These are phyloP conservation scores for Nomada lathburiana DNA, from an alignment of 2,888 invertebrate genomes.

Conservation along the genomic window DNA sequence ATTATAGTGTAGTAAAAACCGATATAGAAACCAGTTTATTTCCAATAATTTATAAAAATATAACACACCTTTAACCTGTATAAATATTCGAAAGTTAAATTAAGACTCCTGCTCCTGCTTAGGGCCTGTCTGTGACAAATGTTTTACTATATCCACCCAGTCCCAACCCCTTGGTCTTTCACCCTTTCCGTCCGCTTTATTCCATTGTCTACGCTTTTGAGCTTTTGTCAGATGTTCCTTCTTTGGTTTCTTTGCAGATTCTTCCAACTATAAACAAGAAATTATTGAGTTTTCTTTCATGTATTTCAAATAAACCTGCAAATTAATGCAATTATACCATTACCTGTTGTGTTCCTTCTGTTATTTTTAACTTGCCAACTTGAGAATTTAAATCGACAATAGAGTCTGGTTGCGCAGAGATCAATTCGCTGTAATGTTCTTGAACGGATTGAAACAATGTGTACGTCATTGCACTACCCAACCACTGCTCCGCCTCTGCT, in stretches of 20 bases:
- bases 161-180: constrained; percentile 96
- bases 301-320: not conserved
- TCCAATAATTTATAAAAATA: constrained; percentile 79
- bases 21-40: constrained; percentile 72
- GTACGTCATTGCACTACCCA: constrained; percentile 97
- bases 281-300: not conserved
- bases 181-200: constrained; percentile 92
- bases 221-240: constrained; percentile 95
- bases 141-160: constrained; percentile 98
- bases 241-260: constrained; percentile 87
- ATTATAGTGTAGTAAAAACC: constrained; percentile 52
- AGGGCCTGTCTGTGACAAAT: constrained; percentile 92
- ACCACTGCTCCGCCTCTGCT: constrained; percentile 91
- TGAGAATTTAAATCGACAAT: constrained; percentile 84
- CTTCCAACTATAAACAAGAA: constrained; percentile 73
- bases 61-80: constrained; percentile 74
- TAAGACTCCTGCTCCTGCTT: constrained; percentile 84
- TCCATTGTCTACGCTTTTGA: constrained; percentile 95
- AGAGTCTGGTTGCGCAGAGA: constrained; percentile 89
- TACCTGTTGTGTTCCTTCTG: constrained; percentile 84
- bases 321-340: not conserved
- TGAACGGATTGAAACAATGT: constrained; percentile 96
- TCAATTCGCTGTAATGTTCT: constrained; percentile 90
- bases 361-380: constrained; percentile 86
- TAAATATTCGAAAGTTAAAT: constrained; percentile 68